These are phyloP conservation scores for Dermatemys mawii DNA, from an alignment of 2,113 vertebrate genomes.

Conservation along the genomic window DNA sequence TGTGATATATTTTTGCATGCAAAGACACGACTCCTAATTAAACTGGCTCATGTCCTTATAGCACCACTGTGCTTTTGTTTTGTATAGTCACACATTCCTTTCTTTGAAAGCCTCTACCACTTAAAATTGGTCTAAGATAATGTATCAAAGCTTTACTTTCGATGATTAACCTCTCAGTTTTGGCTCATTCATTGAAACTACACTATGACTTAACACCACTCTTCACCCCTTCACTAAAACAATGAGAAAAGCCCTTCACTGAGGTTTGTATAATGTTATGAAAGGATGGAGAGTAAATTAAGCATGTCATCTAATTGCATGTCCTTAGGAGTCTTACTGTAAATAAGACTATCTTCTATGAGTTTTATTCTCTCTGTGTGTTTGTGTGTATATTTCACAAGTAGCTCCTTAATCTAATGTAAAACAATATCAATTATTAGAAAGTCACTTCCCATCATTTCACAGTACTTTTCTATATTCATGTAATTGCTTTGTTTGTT, in stretches of 20 bases:
- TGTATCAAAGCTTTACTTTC: neutral
- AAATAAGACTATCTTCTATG: neutral
- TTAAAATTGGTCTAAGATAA: neutral
- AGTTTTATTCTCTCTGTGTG: neutral
- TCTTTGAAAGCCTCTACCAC: rapidly evolving
- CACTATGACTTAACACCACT: neutral
- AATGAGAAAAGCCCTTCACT: neutral
- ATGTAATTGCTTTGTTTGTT: neutral
- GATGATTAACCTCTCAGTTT: neutral
- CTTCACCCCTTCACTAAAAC: neutral
- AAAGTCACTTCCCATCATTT: neutral
- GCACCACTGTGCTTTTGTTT: neutral
- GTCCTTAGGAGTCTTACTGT: neutral
- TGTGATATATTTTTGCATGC: neutral
- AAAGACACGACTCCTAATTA: neutral
- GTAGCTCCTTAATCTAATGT: neutral
- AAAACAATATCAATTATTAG: no score
- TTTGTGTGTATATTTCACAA: neutral
- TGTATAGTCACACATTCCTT: neutral
- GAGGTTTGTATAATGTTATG: neutral
- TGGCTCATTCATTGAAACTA: neutral
- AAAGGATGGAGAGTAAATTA: neutral
- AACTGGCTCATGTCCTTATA: neutral
- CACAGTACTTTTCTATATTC: neutral
- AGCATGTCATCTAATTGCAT: neutral